Evolutionary conservation across 2,888 invertebrate genomes (phyloP).

Genomic region (Oscheius onirici): DNA sequence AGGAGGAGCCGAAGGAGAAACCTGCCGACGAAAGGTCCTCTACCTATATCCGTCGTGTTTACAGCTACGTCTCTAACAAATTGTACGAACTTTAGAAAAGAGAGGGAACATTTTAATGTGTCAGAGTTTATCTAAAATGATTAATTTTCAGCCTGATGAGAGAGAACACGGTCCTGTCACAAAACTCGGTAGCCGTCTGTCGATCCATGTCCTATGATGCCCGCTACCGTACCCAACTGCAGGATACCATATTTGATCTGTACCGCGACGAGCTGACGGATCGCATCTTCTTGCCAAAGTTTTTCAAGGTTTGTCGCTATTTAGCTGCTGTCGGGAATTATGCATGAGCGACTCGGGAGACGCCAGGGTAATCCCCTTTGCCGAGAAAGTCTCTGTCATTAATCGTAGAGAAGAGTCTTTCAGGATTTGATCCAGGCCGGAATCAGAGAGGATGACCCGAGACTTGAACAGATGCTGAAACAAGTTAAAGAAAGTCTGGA

Average conservation of each 20-base stretch:
- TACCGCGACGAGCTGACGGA: slow-evolving; percentile 58
- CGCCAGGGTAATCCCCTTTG: slow-evolving; percentile 10
- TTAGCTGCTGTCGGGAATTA: slow-evolving; percentile 3
- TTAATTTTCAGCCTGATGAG: slow-evolving; percentile 30
- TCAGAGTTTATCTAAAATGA: not conserved
- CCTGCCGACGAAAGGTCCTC: not conserved
- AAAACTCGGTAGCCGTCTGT: not conserved
- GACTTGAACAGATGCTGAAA: slow-evolving; percentile 53
- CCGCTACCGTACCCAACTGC: slow-evolving; percentile 28
- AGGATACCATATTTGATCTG: slow-evolving; percentile 60
- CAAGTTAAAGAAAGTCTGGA: slow-evolving; percentile 51
- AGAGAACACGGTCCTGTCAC: slow-evolving; percentile 30
- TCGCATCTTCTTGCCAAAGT: slow-evolving; percentile 54
- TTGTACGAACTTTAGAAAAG: not conserved
- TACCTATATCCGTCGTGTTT: not conserved
- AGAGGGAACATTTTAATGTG: not conserved
- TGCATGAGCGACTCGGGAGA: slow-evolving; percentile 3
- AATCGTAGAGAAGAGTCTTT: slow-evolving; percentile 2
- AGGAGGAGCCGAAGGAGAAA: not conserved
- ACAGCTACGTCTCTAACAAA: not conserved
- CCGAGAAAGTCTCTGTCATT: not conserved
- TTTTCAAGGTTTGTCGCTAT: slow-evolving; percentile 52
- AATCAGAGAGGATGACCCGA: slow-evolving; percentile 59
- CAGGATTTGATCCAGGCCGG: slow-evolving; percentile 57
- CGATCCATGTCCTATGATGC: slow-evolving; percentile 34